Evolutionary conservation across 2,113 vertebrate species (phyloP), one percentile per base, ranked within the genome.

Genomic region (Dipodomys merriami): DNA sequence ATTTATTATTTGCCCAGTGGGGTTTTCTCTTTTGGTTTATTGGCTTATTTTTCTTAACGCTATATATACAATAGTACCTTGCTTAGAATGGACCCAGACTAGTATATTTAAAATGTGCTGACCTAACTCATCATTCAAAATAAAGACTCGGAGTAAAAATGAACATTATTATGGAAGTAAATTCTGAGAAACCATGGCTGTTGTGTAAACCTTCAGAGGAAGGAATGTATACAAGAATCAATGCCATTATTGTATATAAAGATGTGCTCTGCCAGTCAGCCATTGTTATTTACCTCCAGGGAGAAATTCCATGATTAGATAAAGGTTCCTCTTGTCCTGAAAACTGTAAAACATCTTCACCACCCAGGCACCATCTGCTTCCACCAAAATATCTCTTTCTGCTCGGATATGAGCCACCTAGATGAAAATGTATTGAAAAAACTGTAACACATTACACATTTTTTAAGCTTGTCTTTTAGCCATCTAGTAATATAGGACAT

Each of bases 281-380:
- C 35, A 53, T 7, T 49, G 69, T 35, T 69, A 16, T 8, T 97
- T 96, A 99, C 99, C 99, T 98, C 99, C 99, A 80, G 99, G 99
- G 74, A 99, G 98, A 97, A 99, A 99, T 95, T 99, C 99, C 99
- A 99, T 99, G 97, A 99, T 99, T 78, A 99, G 98, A 97, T 99
- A 99, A 86, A 99, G 99, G 97, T 99, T 99, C 96, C 99, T 98
- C 97, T 99, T 99, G 97, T 99, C 99, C 97, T 99, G 99, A 96
- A 99, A 99, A 98, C 99, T 99, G 97, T 99, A 99, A 97, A 99
- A 99, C 99, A 99, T 99, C 97, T 99, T 99, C 88, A 99, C 99
- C 89, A 99, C 99, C 99, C 99, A 99, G 80, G 99, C 99, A 39
- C 99, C 99, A 91, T 99, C 99, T 0, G 99, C 99, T 98, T 99